Evolutionary conservation across 2,888 invertebrate species (phyloP).

Genomic region (Sicus ferrugineus): DNA sequence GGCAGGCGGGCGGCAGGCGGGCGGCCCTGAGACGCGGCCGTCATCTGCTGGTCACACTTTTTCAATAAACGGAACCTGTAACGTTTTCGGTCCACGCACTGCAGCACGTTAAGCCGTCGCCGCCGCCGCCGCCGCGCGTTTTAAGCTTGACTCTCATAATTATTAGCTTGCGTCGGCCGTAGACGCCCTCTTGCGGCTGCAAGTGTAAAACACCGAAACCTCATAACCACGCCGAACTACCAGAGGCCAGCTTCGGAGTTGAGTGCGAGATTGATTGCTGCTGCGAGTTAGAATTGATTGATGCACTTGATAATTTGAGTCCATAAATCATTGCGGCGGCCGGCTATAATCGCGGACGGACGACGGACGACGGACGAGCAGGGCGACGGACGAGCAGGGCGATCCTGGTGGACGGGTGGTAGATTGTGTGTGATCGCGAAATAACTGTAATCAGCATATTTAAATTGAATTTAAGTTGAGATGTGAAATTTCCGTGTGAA

Average conservation of each 20-base stretch:
- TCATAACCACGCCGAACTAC: neutral
- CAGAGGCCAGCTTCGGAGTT: neutral
- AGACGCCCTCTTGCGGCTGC: constrained; percentile 12
- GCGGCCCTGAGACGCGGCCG: too few relatives aligned
- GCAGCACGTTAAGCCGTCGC: neutral
- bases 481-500: too few relatives aligned
- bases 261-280: constrained; percentile 28
- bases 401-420: too few relatives aligned
- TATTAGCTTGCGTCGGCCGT: neutral
- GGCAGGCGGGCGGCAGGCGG: too few relatives aligned
- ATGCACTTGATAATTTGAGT: constrained; percentile 21
- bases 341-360: too few relatives aligned
- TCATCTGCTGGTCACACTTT: neutral
- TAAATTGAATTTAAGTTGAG: too few relatives aligned
- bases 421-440: too few relatives aligned
- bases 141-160: neutral
- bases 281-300: constrained; percentile 25
- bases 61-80: neutral
- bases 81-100: neutral
- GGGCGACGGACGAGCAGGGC: too few relatives aligned
- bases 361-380: too few relatives aligned
- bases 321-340: constrained; percentile 23
- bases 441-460: too few relatives aligned
- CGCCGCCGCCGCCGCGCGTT: neutral
- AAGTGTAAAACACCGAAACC: constrained; percentile 19